These are phyloP conservation scores for Meiosimyza platycephala DNA, from an alignment of 2,888 invertebrate species.

Conservation along the genomic window DNA sequence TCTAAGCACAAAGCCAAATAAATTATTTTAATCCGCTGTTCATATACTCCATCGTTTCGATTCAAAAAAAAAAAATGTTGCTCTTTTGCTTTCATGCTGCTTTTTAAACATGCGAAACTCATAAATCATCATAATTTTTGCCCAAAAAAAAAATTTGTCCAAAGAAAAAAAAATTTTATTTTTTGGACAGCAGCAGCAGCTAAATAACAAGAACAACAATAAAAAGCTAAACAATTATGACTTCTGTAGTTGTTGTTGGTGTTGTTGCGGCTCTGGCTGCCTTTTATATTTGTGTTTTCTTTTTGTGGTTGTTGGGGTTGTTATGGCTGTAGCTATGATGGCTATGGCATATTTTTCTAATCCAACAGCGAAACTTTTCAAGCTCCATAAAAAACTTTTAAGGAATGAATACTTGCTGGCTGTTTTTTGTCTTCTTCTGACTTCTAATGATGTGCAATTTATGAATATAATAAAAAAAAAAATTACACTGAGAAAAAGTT, in stretches of 20 bases:
- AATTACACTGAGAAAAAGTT: too few relatives aligned
- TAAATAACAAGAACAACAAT: too few relatives aligned
- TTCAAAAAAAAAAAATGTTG: background rate
- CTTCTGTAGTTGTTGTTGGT: slow-evolving; percentile 15
- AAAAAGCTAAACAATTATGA: slow-evolving; percentile 18
- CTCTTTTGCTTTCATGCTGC: slow-evolving; percentile 7
- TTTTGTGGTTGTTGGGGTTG: background rate
- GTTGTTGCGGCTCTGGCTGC: background rate
- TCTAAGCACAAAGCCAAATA: background rate
- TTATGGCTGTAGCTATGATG: background rate
- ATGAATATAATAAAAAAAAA: too few relatives aligned
- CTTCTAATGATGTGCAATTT: too few relatives aligned
- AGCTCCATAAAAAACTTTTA: slow-evolving; percentile 8
- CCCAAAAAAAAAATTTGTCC: slow-evolving; percentile 3
- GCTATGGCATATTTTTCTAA: slow-evolving; percentile 18
- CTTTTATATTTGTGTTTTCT: background rate
- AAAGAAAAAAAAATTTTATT: background rate
- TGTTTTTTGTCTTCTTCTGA: too few relatives aligned
- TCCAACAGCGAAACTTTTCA: slow-evolving; percentile 12
- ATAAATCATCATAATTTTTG: slow-evolving; percentile 21
- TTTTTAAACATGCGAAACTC: background rate
- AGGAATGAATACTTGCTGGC: too few relatives aligned
- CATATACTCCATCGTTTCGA: background rate
- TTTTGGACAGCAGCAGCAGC: slow-evolving; percentile 9
- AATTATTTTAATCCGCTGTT: background rate